A percentile compares a stretch with the other conserved stretches of the same genome.
phyloP scores from a whole-genome alignment of 2,888 invertebrate species.

The Eudasyphora cyanicolor region DNA sequence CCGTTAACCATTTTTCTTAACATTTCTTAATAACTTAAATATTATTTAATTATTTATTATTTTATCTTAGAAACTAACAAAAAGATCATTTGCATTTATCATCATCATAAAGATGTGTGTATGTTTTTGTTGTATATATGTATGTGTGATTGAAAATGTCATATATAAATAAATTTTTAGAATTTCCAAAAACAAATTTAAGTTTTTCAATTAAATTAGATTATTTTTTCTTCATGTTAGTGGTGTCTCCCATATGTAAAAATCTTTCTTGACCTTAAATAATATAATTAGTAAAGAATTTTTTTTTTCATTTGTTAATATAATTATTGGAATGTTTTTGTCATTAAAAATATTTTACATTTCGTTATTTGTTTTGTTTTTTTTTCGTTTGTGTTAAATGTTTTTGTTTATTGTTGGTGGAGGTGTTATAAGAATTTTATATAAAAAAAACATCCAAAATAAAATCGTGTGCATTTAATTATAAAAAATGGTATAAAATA shows the following conservation, averaged over 20 bases:
- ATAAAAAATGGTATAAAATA: slow-evolving; percentile 28
- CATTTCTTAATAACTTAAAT: not conserved
- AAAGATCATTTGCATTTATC: not conserved
- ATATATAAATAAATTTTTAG: slow-evolving; percentile 6
- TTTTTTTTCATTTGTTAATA: slow-evolving; percentile 30
- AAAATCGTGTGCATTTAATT: slow-evolving; percentile 45
- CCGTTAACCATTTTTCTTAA: not conserved
- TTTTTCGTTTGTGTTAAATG: slow-evolving; percentile 24
- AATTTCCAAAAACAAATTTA: not conserved
- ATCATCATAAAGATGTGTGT: not conserved
- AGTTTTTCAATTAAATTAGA: slow-evolving; percentile 41
- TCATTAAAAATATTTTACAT: slow-evolving; percentile 38
- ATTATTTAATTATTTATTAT: not conserved
- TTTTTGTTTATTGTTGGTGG: slow-evolving; percentile 26
- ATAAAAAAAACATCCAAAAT: slow-evolving; percentile 25
- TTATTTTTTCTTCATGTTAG: slow-evolving; percentile 70
- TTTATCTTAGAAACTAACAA: slow-evolving; percentile 32
- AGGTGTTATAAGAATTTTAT: slow-evolving; percentile 59
- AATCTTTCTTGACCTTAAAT: slow-evolving; percentile 69
- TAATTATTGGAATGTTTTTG: slow-evolving; percentile 67
- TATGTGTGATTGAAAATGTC: not conserved
- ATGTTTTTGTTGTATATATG: slow-evolving; percentile 28
- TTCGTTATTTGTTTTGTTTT: slow-evolving; percentile 21
- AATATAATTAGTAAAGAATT: slow-evolving; percentile 62
- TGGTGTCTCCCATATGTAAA: slow-evolving; percentile 70